Conservation (phyloP, 2,797 vertebrate genomes). For the Decapterus maruadsi region DNA sequence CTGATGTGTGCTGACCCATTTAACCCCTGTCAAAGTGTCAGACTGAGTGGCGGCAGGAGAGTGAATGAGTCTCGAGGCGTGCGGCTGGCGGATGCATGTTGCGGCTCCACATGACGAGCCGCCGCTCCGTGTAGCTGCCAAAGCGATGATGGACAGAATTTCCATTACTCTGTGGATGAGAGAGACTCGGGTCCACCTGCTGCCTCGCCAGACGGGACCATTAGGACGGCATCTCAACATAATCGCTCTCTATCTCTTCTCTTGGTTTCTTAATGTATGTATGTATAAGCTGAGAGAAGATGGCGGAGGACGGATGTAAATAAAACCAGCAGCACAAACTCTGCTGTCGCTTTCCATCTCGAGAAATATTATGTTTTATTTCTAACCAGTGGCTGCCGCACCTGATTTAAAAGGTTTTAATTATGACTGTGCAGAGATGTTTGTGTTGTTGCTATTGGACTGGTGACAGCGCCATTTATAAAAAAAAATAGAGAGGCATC, state of each 20-base stretch:
- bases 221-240: background rate
- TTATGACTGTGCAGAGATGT: background rate
- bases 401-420: background rate
- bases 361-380: background rate
- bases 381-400: background rate
- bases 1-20: slow-evolving; percentile 10
- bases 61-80: slow-evolving; percentile 15
- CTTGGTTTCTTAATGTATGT: background rate
- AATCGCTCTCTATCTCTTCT: background rate
- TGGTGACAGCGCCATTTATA: background rate
- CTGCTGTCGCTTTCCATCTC: background rate
- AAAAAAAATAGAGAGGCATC: background rate
- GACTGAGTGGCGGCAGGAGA: background rate
- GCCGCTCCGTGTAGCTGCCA: background rate
- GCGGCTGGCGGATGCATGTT: slow-evolving; percentile 4
- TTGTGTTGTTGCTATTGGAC: background rate
- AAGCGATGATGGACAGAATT: background rate
- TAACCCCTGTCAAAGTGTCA: slow-evolving; percentile 12
- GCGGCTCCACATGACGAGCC: slow-evolving; percentile 16
- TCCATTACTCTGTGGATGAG: background rate
- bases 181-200: background rate
- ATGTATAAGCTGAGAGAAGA: background rate
- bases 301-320: background rate
- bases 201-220: background rate
- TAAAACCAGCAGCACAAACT: background rate